Evolutionary conservation across 2,797 vertebrate genomes (phyloP), one percentile per base, ranked within the genome.

Genomic region (Onychomys torridus): DNA sequence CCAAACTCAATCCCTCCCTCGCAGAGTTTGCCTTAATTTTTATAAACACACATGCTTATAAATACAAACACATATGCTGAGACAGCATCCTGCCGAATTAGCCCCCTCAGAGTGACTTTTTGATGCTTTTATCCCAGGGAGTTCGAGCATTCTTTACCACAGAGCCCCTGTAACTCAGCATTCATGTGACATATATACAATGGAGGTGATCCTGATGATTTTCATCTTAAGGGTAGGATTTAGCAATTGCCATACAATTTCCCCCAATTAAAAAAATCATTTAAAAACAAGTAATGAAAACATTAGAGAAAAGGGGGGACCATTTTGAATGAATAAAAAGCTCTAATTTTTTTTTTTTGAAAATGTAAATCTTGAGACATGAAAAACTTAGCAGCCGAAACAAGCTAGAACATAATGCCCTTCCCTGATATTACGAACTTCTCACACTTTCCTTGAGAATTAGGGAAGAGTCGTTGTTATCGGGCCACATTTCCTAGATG

Each of bases 21-120:
- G 46, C 82, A 95, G 69, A 77, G 63, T 27, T 77, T 90, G 59
- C 59, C 73, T 86, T 91, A 83, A 55, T 75, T 94, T 95, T 89
- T 83, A 94, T 91, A 46, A 94, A 77, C 19, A 92, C 61, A 17
- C 32, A 94, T 61, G 94, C 92, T 87, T 95, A 93, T 5, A 49
- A 67, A 93, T 69, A 93, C 0, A 97, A 85, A 97, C 78, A 65
- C 46, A 92, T 32, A 96, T 92, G 97, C 63, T 97, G 97, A 97
- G 52, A 57, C 89, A 8, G 94, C 92, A 67, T 97, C 96, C 96
- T 79, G 59, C 78, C 73, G 88, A 90, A 90, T 82, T 81, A 61
- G 59, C 75, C 67, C 81, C 76, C 37, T 96, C 79, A 78, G 90
- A 97, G 82, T 71, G 67, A 89, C 92, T 86, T 97, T 67, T 91